phyloP scores from a whole-genome alignment of 2,888 invertebrate species.

The Hartigia nigra region DNA sequence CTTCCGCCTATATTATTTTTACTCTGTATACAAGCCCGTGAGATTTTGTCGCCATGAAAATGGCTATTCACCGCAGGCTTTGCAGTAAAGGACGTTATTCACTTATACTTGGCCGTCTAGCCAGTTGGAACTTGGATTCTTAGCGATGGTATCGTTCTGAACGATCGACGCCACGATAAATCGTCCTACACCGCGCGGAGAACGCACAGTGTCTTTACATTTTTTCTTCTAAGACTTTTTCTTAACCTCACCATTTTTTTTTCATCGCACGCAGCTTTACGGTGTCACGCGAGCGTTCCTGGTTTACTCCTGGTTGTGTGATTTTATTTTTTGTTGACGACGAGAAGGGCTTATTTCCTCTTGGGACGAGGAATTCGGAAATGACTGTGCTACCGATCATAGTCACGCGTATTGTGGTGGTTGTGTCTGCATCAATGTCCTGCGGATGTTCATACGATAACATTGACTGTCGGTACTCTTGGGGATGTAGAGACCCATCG shows the following conservation, averaged over 20 bases:
- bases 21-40: background rate
- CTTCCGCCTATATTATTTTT: background rate
- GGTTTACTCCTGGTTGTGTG: background rate
- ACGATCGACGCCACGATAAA: background rate
- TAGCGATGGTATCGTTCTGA: background rate
- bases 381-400: background rate
- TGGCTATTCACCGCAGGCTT: background rate
- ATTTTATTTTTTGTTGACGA: background rate
- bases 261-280: background rate
- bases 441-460: background rate
- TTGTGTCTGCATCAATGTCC: too few species aligned
- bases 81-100: background rate
- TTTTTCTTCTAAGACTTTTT: background rate
- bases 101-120: background rate
- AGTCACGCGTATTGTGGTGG: background rate
- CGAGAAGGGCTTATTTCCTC: background rate
- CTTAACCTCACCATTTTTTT: background rate
- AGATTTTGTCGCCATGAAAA: background rate
- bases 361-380: background rate
- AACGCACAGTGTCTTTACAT: background rate
- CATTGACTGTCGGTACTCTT: background rate
- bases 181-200: background rate
- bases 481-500: background rate
- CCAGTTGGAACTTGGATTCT: background rate
- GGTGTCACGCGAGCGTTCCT: background rate